Conservation (phyloP, 2,888 invertebrate species). For the Drosophila meridiana region DNA sequence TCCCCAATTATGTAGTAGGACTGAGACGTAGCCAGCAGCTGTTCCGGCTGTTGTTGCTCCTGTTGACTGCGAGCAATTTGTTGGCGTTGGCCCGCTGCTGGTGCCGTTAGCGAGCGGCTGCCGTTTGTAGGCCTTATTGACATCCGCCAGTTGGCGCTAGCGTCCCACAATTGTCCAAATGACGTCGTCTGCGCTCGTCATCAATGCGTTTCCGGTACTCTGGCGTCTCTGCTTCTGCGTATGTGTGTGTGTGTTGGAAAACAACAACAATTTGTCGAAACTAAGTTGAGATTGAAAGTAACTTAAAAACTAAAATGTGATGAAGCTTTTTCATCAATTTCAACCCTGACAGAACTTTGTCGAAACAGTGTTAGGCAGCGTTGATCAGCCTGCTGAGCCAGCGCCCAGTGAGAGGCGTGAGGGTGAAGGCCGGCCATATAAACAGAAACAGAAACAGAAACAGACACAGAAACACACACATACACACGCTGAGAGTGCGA, state of each 20-base stretch:
- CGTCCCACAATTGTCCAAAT: slow-evolving; percentile 44
- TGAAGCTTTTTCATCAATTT: slow-evolving; percentile 45
- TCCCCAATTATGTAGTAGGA: slow-evolving; percentile 53
- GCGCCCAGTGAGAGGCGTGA: slow-evolving; percentile 4
- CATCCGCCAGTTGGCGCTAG: slow-evolving; percentile 53
- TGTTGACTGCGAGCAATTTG: slow-evolving; percentile 39
- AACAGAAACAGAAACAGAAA: slow-evolving; percentile 1
- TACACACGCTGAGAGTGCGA: not conserved
- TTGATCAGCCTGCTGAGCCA: slow-evolving; percentile 42
- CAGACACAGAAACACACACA: not conserved
- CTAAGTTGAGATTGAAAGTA: slow-evolving; percentile 66
- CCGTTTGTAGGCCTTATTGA: slow-evolving; percentile 60
- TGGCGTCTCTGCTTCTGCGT: slow-evolving; percentile 48
- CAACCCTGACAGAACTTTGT: slow-evolving; percentile 47
- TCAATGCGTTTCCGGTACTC: slow-evolving; percentile 46
- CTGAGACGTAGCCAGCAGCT: slow-evolving; percentile 25
- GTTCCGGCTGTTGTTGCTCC: slow-evolving; percentile 29
- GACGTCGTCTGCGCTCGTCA: slow-evolving; percentile 44
- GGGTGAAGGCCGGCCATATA: slow-evolving; percentile 2
- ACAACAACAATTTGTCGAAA: slow-evolving; percentile 73
- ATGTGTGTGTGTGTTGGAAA: slow-evolving; percentile 46
- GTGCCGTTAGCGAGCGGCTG: slow-evolving; percentile 58
- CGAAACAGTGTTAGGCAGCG: slow-evolving; percentile 32
- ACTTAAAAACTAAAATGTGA: slow-evolving; percentile 74
- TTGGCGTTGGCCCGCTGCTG: slow-evolving; percentile 42